A percentile compares a stretch with the other conserved stretches of the same genome.
phyloP scores from a whole-genome alignment of 1,140 invertebrate species.

The Paramacrobiotus metropolitanus region DNA sequence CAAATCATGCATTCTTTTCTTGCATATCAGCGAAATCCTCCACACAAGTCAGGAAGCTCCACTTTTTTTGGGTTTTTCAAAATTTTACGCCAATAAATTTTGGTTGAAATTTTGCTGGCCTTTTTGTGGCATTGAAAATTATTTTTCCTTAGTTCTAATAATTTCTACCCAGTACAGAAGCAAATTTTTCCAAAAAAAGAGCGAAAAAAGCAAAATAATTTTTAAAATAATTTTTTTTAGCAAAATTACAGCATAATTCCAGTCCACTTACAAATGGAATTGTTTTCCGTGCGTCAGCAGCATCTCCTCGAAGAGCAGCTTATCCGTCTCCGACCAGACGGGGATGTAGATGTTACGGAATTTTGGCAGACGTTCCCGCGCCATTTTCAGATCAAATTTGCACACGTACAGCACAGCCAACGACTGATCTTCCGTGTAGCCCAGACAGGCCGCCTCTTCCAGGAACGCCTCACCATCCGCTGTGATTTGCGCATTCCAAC shows the following conservation, averaged over 20 bases:
- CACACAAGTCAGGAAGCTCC: neutral
- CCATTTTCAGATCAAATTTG: neutral
- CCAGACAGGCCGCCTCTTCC: neutral
- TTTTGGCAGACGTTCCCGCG: neutral
- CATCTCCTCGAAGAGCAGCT: neutral
- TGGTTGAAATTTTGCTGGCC: neutral
- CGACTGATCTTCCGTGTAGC: constrained; percentile 2
- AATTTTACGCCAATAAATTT: neutral
- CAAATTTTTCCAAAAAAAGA: too few relatives aligned
- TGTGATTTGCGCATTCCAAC: neutral
- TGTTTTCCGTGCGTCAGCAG: neutral
- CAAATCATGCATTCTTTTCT: neutral
- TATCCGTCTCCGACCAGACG: neutral
- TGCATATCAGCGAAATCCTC: neutral
- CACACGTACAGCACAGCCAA: neutral
- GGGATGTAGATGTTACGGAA: neutral
- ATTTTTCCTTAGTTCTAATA: too few relatives aligned
- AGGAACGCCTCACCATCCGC: neutral
- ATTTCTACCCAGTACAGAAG: too few relatives aligned
- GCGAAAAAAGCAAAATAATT: too few relatives aligned
- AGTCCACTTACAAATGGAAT: neutral
- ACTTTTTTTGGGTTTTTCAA: neutral
- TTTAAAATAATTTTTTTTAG: neutral
- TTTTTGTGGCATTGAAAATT: too few relatives aligned
- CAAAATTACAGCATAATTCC: neutral